These are phyloP conservation scores for Seriola aureovittata DNA, from an alignment of 2,113 vertebrate species.

Conservation along the genomic window DNA sequence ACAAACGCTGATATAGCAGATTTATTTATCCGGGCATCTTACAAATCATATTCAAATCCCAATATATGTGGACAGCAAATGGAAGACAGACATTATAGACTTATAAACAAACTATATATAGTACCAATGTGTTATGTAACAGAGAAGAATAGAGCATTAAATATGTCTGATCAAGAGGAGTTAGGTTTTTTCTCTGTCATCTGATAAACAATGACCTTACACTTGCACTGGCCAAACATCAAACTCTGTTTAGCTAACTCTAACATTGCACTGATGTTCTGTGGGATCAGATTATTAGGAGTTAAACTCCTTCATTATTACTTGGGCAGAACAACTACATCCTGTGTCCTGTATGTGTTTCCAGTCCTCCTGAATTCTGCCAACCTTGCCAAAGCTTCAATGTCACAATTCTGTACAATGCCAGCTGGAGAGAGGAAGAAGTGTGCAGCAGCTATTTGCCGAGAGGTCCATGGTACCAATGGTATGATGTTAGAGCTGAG, in stretches of 20 bases:
- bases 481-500: slow-evolving; percentile 69
- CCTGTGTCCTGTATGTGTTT: slow-evolving; percentile 81
- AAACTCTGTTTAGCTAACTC: slow-evolving; percentile 1
- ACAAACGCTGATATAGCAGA: slow-evolving; percentile 7
- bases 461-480: slow-evolving; percentile 91
- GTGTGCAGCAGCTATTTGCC: slow-evolving; percentile 91
- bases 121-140: not conserved
- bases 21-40: not conserved
- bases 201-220: not conserved
- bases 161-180: not conserved
- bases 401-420: slow-evolving; percentile 91
- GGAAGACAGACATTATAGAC: not conserved
- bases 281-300: slow-evolving; percentile 2
- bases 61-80: not conserved
- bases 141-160: not conserved
- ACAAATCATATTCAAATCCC: not conserved
- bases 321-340: slow-evolving; percentile 43
- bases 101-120: not conserved
- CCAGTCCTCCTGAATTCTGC: slow-evolving; percentile 62
- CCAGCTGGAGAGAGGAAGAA: slow-evolving; percentile 90
- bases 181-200: not conserved
- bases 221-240: not conserved
- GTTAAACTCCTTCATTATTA: slow-evolving; percentile 27
- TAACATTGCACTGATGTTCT: not conserved
- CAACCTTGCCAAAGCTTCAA: slow-evolving; percentile 79